Percentiles rank a stretch among this genome's conserved stretches.
Conservation (phyloP, 2,797 vertebrate species). For the Danio jaintianensis region DNA sequence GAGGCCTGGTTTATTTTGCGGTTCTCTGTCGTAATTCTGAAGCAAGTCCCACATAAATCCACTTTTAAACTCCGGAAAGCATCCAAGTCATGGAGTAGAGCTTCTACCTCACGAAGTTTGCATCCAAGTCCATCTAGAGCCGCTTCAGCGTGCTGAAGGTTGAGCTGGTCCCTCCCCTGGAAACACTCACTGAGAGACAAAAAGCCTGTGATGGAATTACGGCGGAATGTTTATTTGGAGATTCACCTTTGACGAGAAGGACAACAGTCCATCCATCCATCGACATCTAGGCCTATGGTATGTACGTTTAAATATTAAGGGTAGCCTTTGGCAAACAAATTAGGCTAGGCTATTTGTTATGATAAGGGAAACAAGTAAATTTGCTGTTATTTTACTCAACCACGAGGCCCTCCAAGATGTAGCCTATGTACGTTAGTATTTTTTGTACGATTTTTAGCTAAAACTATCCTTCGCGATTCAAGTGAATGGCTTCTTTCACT, state of each 20-base stretch:
- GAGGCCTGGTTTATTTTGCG: constrained; percentile 64
- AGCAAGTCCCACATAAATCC: constrained; percentile 78
- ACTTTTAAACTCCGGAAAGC: constrained; percentile 71
- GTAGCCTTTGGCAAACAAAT: too few relatives aligned
- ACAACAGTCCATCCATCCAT: neutral
- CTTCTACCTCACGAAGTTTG: constrained; percentile 72
- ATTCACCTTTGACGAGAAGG: neutral
- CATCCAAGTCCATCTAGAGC: constrained; percentile 79
- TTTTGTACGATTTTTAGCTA: too few relatives aligned
- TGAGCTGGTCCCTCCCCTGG: constrained; percentile 78
- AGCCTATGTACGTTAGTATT: too few relatives aligned
- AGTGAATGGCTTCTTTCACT: too few relatives aligned
- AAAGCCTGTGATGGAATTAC: constrained; percentile 72
- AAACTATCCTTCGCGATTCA: too few relatives aligned
- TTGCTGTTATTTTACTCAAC: too few relatives aligned
- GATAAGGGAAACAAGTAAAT: too few relatives aligned
- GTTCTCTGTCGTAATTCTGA: constrained; percentile 73
- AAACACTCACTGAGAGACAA: constrained; percentile 63
- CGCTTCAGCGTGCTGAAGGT: constrained; percentile 75
- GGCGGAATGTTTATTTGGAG: constrained; percentile 57
- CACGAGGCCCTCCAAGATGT: too few relatives aligned
- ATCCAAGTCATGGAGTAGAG: constrained; percentile 76
- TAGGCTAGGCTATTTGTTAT: too few relatives aligned
- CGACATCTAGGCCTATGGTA: neutral
- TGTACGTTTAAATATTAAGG: too few relatives aligned